Conservation (phyloP, 2,113 vertebrate genomes). For the Raja brachyura region DNA sequence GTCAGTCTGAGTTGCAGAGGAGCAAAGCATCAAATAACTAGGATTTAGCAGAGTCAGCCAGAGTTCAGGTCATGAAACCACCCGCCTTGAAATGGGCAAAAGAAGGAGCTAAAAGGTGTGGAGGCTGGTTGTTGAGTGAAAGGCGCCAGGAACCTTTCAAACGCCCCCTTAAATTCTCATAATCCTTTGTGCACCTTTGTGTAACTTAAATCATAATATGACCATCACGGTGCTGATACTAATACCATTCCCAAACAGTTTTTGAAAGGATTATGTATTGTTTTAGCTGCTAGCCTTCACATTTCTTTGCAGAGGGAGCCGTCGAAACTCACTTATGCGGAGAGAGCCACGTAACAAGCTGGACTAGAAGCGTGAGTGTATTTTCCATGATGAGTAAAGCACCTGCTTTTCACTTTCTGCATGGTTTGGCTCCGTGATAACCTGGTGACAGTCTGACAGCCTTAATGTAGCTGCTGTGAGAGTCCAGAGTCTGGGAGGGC, state of each 20-base stretch:
- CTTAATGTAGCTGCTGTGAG: slow-evolving; percentile 6
- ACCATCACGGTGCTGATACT: slow-evolving; percentile 18
- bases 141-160: slow-evolving; percentile 1
- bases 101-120: background rate
- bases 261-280: slow-evolving; percentile 27
- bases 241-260: slow-evolving; percentile 3
- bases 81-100: slow-evolving; percentile 4
- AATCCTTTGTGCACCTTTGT: background rate
- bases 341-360: background rate
- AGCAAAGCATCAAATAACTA: slow-evolving; percentile 51
- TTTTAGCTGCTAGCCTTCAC: slow-evolving; percentile 28
- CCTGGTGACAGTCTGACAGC: slow-evolving; percentile 27
- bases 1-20: slow-evolving; percentile 42
- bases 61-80: slow-evolving; percentile 33
- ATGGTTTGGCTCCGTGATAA: slow-evolving; percentile 18
- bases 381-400: slow-evolving; percentile 24
- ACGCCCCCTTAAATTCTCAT: background rate
- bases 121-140: slow-evolving; percentile 29
- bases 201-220: slow-evolving; percentile 30
- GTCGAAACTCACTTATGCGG: slow-evolving; percentile 24
- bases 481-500: background rate
- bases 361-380: slow-evolving; percentile 10
- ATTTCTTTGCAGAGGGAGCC: slow-evolving; percentile 24
- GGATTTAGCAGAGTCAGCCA: slow-evolving; percentile 19
- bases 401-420: slow-evolving; percentile 37